Evolutionary conservation across 1,140 invertebrate genomes (phyloP).

Genomic region (Platorchestia sp.): DNA sequence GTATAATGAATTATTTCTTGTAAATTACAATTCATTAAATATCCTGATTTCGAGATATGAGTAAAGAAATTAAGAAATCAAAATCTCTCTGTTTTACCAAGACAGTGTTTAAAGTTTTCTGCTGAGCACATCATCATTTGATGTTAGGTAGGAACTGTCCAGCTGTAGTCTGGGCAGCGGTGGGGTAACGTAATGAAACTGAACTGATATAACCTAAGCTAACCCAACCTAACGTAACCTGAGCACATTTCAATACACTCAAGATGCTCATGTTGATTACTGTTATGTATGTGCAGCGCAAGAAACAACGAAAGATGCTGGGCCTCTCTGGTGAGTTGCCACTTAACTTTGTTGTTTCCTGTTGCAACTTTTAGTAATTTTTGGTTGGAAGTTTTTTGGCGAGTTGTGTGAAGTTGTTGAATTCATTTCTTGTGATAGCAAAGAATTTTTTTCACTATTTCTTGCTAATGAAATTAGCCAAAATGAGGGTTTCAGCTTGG

Average conservation of each 20-base stretch:
- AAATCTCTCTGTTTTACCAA: no score
- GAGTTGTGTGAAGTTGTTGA: neutral
- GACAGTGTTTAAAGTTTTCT: no score
- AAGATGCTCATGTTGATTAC: neutral
- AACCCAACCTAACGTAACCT: no score
- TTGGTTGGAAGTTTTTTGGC: neutral
- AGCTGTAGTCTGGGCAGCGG: neutral
- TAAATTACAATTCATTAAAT: no score
- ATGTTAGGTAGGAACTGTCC: neutral
- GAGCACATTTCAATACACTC: no score
- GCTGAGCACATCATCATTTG: no score
- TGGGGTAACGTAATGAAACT: neutral
- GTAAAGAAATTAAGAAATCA: no score
- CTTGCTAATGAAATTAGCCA: no score
- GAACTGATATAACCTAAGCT: neutral
- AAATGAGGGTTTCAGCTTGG: no score
- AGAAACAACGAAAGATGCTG: conserved; percentile 21
- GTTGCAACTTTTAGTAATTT: neutral
- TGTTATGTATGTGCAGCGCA: neutral
- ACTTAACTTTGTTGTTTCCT: neutral
- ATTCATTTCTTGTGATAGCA: neutral
- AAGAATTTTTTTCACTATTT: no score
- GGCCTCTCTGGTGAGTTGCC: neutral
- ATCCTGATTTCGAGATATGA: no score
- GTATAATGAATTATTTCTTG: no score